Conservation (phyloP, 2,797 vertebrate species). For the Saguinus oedipus region DNA sequence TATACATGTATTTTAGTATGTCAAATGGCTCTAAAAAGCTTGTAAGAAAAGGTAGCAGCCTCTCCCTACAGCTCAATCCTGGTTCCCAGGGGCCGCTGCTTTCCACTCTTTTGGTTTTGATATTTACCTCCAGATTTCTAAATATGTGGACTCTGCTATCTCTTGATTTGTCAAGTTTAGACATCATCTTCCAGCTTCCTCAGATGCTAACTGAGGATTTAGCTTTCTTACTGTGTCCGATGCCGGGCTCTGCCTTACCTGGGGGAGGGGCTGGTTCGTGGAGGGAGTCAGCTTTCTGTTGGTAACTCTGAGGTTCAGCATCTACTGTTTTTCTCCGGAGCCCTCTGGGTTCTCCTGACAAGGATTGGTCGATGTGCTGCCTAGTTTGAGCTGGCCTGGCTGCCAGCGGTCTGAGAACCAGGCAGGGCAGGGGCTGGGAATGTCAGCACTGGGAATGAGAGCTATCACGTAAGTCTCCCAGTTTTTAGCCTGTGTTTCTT, state of each 20-base stretch:
- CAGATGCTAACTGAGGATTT: background rate
- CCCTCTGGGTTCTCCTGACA: fast-evolving
- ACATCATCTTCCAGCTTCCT: background rate
- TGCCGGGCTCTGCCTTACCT: background rate
- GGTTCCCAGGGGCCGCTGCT: background rate
- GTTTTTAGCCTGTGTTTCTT: background rate
- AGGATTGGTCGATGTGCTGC: fast-evolving
- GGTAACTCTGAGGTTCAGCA: background rate
- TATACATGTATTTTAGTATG: background rate
- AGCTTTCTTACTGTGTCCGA: background rate
- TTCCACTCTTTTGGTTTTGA: background rate
- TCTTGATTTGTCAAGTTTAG: background rate
- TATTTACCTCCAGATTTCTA: background rate
- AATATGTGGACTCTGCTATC: background rate
- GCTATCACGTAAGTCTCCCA: background rate
- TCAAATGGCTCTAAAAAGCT: background rate
- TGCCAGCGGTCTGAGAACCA: background rate
- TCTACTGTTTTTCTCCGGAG: fast-evolving
- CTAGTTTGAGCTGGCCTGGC: background rate
- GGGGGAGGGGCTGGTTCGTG: fast-evolving
- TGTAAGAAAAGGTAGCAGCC: background rate
- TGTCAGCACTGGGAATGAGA: background rate
- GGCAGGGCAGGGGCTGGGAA: background rate
- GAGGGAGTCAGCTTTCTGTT: background rate
- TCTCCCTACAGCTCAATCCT: background rate